phyloP scores from a whole-genome alignment of 2,888 invertebrate species.

The Pimpla rufipes region DNA sequence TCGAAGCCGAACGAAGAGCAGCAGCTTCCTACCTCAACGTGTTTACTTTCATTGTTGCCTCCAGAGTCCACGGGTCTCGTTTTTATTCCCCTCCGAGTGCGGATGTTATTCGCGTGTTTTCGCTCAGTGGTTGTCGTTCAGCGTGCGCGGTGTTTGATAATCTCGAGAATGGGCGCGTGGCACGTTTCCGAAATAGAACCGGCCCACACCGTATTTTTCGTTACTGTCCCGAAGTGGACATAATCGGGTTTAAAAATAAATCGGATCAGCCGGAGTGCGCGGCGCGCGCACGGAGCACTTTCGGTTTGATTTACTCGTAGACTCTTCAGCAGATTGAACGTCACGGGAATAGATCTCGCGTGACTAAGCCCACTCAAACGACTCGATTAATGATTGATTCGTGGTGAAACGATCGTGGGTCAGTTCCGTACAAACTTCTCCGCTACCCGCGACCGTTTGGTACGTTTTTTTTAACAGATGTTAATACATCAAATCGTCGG shows the following conservation, averaged over 20 bases:
- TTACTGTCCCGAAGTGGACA: conserved; percentile 62
- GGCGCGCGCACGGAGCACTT: conserved; percentile 16
- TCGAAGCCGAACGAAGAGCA: no score
- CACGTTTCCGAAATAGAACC: conserved; percentile 68
- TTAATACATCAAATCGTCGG: not conserved
- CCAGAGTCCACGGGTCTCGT: not conserved
- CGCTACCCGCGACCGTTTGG: not conserved
- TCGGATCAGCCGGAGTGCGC: not conserved
- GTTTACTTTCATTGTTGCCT: not conserved
- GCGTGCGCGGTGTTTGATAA: conserved; percentile 63
- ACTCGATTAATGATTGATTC: conserved; percentile 61
- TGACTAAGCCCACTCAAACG: conserved; percentile 52
- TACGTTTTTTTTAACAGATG: not conserved
- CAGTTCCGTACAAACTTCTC: conserved; percentile 55
- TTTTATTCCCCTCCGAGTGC: conserved; percentile 30
- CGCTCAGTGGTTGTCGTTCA: not conserved
- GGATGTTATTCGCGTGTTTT: conserved; percentile 14
- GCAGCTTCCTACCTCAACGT: no score
- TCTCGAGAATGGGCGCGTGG: conserved; percentile 73
- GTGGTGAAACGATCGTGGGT: conserved; percentile 38
- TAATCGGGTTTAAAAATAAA: conserved; percentile 72
- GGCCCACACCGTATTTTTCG: conserved; percentile 55
- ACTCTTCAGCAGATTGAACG: conserved; percentile 25
- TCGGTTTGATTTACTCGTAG: conserved; percentile 54
- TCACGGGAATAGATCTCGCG: conserved; percentile 63